A percentile compares a stretch with the other conserved stretches of the same genome.
Evolutionary conservation across 1,140 invertebrate genomes (phyloP).

Genomic region (Cepaea nemoralis): DNA sequence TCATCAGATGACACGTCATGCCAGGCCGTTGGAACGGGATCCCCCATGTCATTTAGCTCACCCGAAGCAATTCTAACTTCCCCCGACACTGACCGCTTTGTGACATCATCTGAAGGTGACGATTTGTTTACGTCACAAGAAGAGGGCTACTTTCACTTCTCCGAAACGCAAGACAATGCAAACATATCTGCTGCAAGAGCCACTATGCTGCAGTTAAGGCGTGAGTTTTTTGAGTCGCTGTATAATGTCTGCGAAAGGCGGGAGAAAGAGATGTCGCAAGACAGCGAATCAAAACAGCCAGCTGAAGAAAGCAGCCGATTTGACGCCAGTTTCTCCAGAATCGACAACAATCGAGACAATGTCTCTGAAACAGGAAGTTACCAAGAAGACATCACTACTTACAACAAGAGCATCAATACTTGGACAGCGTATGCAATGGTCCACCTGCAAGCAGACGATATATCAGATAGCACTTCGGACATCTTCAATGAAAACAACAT

Average conservation of each 20-base stretch:
- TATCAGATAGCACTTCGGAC: slow-evolving; percentile 29
- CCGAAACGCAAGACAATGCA: neutral
- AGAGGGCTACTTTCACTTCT: slow-evolving; percentile 14
- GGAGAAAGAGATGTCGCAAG: neutral
- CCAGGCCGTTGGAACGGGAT: slow-evolving; percentile 11
- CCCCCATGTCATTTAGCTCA: slow-evolving; percentile 38
- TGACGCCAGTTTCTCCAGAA: neutral
- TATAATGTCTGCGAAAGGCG: slow-evolving; percentile 12
- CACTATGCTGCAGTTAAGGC: slow-evolving; percentile 2
- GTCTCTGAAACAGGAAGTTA: slow-evolving; percentile 26
- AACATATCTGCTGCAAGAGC: neutral
- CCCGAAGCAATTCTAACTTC: slow-evolving; percentile 7
- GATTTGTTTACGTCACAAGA: slow-evolving; percentile 31
- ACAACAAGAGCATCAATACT: slow-evolving; percentile 38
- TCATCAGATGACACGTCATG: slow-evolving; percentile 25
- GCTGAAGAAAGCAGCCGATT: neutral
- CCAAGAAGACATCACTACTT: slow-evolving; percentile 11
- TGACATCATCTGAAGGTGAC: slow-evolving; percentile 31
- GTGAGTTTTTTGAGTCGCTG: slow-evolving; percentile 25
- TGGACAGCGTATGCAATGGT: slow-evolving; percentile 40
- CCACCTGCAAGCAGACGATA: slow-evolving; percentile 34
- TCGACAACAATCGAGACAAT: slow-evolving; percentile 26
- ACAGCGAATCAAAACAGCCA: neutral
- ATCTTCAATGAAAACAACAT: slow-evolving; percentile 38
- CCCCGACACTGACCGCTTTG: slow-evolving; percentile 29